A percentile compares a stretch with the other conserved stretches of the same genome.
Evolutionary conservation across 2,888 invertebrate species (phyloP).

Genomic region (Carabus problematicus): DNA sequence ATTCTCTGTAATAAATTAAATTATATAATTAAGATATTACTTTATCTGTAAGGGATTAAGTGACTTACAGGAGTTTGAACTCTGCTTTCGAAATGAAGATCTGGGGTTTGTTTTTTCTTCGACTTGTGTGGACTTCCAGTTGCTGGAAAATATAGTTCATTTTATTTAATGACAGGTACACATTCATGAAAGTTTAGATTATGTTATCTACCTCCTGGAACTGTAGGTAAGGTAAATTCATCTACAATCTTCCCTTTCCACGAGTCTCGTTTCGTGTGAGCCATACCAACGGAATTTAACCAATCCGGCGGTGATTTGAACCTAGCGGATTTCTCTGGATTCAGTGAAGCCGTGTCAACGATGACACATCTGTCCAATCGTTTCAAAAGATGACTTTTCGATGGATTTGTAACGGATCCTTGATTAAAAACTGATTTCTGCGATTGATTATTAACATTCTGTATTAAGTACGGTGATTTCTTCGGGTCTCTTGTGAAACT

Average conservation of each 20-base stretch:
- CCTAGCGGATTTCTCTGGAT: slow-evolving; percentile 49
- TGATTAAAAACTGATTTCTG: slow-evolving; percentile 49
- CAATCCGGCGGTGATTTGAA: slow-evolving; percentile 48
- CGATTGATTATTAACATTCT: slow-evolving; percentile 48
- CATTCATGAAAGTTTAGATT: slow-evolving; percentile 17
- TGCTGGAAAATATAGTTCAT: slow-evolving; percentile 46
- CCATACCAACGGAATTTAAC: slow-evolving; percentile 47
- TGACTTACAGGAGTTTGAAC: slow-evolving; percentile 54
- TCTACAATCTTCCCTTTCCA: slow-evolving; percentile 53
- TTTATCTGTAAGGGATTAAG: slow-evolving; percentile 15
- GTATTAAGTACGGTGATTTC: slow-evolving; percentile 53
- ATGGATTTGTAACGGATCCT: slow-evolving; percentile 51
- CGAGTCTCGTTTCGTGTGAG: slow-evolving; percentile 46
- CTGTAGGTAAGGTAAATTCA: slow-evolving; percentile 67
- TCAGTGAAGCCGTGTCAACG: slow-evolving; percentile 47
- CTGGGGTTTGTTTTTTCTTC: slow-evolving; percentile 54
- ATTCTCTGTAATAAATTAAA: slow-evolving; percentile 52
- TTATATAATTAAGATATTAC: slow-evolving; percentile 35
- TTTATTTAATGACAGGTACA: slow-evolving; percentile 11
- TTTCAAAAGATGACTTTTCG: slow-evolving; percentile 51
- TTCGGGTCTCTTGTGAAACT: slow-evolving; percentile 53
- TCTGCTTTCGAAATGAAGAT: slow-evolving; percentile 49
- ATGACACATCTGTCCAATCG: slow-evolving; percentile 52
- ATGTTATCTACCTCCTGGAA: slow-evolving; percentile 65
- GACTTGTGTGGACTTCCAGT: slow-evolving; percentile 54